Percentiles rank a stretch among this genome's conserved stretches.
phyloP scores from a whole-genome alignment of 2,113 vertebrate species.

The Apus apus region DNA sequence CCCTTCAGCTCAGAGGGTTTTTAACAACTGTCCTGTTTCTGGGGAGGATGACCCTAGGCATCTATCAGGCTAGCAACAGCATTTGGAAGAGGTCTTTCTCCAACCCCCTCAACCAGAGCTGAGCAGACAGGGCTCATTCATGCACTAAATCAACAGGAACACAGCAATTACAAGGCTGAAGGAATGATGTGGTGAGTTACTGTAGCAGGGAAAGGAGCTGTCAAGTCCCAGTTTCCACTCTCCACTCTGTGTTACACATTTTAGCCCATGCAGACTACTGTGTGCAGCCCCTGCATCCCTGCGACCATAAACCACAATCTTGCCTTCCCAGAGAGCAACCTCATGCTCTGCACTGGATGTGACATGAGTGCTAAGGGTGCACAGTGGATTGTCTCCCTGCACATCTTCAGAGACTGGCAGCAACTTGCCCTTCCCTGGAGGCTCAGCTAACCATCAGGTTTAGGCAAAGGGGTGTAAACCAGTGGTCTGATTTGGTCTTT shows the following conservation, averaged over 20 bases:
- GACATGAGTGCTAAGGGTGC: background rate
- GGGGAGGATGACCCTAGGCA: background rate
- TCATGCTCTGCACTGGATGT: background rate
- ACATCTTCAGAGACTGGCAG: background rate
- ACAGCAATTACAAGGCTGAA: background rate
- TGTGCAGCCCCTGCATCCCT: background rate
- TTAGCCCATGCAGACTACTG: background rate
- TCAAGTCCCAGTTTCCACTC: background rate
- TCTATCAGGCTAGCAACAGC: background rate
- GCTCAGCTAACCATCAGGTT: background rate
- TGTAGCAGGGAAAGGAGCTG: background rate
- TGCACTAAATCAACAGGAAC: background rate
- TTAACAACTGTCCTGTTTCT: background rate
- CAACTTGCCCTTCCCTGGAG: background rate
- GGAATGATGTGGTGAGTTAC: background rate
- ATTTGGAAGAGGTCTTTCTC: background rate
- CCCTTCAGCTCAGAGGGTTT: background rate
- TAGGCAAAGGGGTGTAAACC: background rate
- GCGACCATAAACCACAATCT: background rate
- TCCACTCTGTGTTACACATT: background rate
- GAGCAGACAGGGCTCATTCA: background rate
- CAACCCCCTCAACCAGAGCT: background rate
- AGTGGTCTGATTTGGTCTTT: background rate
- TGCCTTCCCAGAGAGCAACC: background rate
- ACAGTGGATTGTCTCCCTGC: rapidly evolving